Evolutionary conservation across 2,888 invertebrate genomes (phyloP), one percentile per base, ranked within the genome.

Genomic region (Sialis fuliginosa): DNA sequence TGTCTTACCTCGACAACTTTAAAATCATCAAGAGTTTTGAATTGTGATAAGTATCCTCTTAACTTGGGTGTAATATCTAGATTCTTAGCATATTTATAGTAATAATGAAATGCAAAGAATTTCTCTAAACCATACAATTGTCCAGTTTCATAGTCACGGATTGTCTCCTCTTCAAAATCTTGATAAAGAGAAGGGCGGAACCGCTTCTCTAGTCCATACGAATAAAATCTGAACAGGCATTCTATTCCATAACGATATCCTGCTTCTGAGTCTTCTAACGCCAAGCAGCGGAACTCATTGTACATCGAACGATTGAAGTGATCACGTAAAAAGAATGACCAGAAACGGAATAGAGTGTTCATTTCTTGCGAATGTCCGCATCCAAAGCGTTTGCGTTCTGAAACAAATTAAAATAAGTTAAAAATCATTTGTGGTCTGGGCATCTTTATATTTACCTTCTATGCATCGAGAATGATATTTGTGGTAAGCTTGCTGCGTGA

Each of bases 251-350:
- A 92, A 61, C 93, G 82, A 71, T 87, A 93, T 7, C 95, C 93
- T 52, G 77, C 80, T 45, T 73, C 69, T 0, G 93, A 90, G 71
- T 98, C 98, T 63, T 97, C 97, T 52, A 85, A 73, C n/a, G 98
- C 95, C 50, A 93, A 65, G 22, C 76, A 72, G 58, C 82, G 80
- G 68, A 98, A 99, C 68, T 99, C 97, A 56, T 85, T 83, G 66
- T 96, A 98, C 97, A 98, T 98, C 54, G 81, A 91, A 56, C 87
- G 79, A 68, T 98, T 98, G 69, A 95, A 98, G 63, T 97, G 93
- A 63, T 97, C 96, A 50, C 98, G 71, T 52, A 99, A 72, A 75
- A 98, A 98, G 77, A 97, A 97, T 33, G 97, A 97, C 98, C 98
- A 98, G 72, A 98, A 99, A 51, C 98, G 75, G 74, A 95, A 99